Percentiles rank a stretch among this genome's conserved stretches.
These are phyloP conservation scores for Andricus quercusramuli DNA, from an alignment of 2,888 invertebrate genomes.

Conservation along the genomic window DNA sequence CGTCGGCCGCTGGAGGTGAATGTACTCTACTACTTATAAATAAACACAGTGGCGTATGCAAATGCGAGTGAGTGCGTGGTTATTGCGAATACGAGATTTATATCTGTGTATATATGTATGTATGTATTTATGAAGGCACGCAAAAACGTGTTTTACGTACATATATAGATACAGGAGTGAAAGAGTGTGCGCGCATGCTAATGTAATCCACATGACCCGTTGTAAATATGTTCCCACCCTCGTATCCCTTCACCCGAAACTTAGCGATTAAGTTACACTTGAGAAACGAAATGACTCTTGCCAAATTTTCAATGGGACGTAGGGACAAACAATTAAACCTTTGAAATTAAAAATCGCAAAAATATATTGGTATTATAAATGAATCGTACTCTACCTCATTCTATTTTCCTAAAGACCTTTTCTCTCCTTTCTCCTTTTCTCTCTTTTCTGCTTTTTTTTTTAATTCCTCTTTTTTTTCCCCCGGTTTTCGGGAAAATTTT, in stretches of 20 bases:
- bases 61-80: conserved; percentile 45
- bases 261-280: conserved; percentile 68
- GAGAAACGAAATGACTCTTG: conserved; percentile 72
- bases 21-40: conserved; percentile 41
- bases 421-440: no score
- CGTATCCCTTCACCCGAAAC: conserved; percentile 57
- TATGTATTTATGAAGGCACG: conserved; percentile 42
- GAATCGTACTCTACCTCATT: conserved; percentile 54
- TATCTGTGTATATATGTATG: conserved; percentile 49
- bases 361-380: conserved; percentile 78
- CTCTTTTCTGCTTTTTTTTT: no score
- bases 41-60: conserved; percentile 48
- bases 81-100: conserved; percentile 44
- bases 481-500: no score
- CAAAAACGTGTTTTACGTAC: conserved; percentile 41
- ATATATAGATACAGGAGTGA: conserved; percentile 35
- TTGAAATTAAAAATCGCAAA: conserved; percentile 69
- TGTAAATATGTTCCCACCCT: conserved; percentile 69
- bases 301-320: conserved; percentile 75
- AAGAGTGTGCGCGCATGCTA: conserved; percentile 62
- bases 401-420: neutral
- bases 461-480: no score
- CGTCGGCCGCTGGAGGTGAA: conserved; percentile 9
- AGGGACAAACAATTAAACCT: conserved; percentile 71
- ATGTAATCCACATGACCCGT: conserved; percentile 65